phyloP scores from a whole-genome alignment of 2,888 invertebrate species.

The Scaptomyza polygonia region DNA sequence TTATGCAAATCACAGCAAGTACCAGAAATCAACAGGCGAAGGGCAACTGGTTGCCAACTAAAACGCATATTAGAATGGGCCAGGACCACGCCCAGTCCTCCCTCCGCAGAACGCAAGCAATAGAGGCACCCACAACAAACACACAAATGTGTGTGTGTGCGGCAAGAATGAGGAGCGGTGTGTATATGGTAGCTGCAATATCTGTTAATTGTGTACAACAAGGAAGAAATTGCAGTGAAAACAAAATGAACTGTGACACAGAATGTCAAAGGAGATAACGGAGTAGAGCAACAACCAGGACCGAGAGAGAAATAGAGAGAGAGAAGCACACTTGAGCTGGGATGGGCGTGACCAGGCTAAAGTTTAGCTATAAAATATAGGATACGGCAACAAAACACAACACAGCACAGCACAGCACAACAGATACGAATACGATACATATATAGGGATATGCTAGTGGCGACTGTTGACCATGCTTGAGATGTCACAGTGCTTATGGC shows the following conservation, averaged over 20 bases:
- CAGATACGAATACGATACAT: conserved; percentile 52
- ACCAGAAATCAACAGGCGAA: conserved; percentile 24
- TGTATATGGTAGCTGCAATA: conserved; percentile 43
- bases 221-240: conserved; percentile 75
- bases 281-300: too few species aligned
- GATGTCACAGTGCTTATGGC: conserved; percentile 20
- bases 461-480: conserved; percentile 33
- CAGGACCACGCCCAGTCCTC: conserved; percentile 48
- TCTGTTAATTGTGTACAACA: conserved; percentile 78
- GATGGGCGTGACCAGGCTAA: conserved; percentile 45
- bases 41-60: conserved; percentile 34
- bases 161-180: conserved; percentile 1
- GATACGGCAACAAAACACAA: neutral
- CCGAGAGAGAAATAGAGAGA: neutral
- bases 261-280: conserved; percentile 57
- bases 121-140: conserved; percentile 29
- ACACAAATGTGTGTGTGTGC: neutral
- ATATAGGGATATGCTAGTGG: conserved; percentile 12
- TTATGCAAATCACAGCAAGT: conserved; percentile 67
- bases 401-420: conserved; percentile 51
- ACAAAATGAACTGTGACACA: conserved; percentile 67
- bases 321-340: conserved; percentile 22
- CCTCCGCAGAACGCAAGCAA: conserved; percentile 41
- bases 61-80: conserved; percentile 61
- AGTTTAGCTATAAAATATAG: conserved; percentile 68